phyloP scores from a whole-genome alignment of 2,888 invertebrate genomes.

The Scaptomyza reducta region DNA sequence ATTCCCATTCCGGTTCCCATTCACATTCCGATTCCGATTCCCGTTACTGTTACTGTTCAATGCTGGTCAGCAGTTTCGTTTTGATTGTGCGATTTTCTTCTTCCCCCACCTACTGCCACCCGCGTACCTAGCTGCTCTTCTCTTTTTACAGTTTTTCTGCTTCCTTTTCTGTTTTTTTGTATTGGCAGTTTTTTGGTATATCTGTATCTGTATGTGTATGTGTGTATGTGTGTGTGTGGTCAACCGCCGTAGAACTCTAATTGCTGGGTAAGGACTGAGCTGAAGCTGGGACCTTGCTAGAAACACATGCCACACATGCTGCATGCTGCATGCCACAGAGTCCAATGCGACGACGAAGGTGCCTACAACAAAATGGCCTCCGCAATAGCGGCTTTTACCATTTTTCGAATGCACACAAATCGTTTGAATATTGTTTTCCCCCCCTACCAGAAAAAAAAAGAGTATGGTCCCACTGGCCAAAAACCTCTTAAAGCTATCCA shows the following conservation, averaged over 20 bases:
- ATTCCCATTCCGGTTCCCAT: constrained; percentile 33
- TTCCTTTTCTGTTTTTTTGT: constrained; percentile 13
- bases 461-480: constrained; percentile 21
- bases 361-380: constrained; percentile 33
- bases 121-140: constrained; percentile 20
- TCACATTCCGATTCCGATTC: constrained; percentile 29
- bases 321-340: constrained; percentile 2
- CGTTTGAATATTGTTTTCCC: constrained; percentile 71
- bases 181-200: constrained; percentile 36
- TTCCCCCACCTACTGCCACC: constrained; percentile 18
- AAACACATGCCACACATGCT: constrained; percentile 6
- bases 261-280: constrained; percentile 60
- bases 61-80: constrained; percentile 76
- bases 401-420: constrained; percentile 62
- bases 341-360: constrained; percentile 48
- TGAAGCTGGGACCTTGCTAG: constrained; percentile 14
- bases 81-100: constrained; percentile 74
- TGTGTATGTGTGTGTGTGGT: constrained; percentile 32
- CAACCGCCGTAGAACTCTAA: constrained; percentile 69
- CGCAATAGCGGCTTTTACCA: constrained; percentile 43
- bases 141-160: constrained; percentile 1
- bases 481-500: constrained; percentile 62
- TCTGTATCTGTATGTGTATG: constrained; percentile 25
- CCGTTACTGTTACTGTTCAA: constrained; percentile 34
- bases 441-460: not conserved